phyloP scores from a whole-genome alignment of 2,888 invertebrate species.

The Syritta pipiens region DNA sequence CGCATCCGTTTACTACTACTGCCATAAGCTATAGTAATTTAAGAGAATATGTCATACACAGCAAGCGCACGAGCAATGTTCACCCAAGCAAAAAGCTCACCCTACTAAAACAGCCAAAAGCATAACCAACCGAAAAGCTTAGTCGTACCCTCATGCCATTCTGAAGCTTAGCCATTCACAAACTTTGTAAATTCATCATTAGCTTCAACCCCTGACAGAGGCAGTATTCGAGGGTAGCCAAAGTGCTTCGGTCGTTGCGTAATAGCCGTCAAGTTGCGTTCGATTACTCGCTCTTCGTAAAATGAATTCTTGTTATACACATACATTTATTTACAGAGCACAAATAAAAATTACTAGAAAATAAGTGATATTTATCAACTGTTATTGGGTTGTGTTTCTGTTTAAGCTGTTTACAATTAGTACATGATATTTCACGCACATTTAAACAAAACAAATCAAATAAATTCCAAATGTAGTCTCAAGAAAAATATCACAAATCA shows the following conservation, averaged over 20 bases:
- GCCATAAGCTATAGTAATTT: not conserved
- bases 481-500: too few species aligned
- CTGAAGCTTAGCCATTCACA: slow-evolving; percentile 37
- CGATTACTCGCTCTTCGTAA: not conserved
- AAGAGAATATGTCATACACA: not conserved
- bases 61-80: slow-evolving; percentile 34
- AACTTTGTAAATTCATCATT: slow-evolving; percentile 30
- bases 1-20: slow-evolving; percentile 1
- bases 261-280: slow-evolving; percentile 3
- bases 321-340: not conserved
- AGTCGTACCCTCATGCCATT: slow-evolving; percentile 12
- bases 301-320: not conserved
- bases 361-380: too few species aligned
- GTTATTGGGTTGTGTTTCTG: too few species aligned
- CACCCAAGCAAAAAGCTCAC: slow-evolving; percentile 38
- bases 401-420: too few species aligned
- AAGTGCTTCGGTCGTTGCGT: slow-evolving; percentile 46
- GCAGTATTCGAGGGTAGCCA: slow-evolving; percentile 52
- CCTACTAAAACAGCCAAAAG: slow-evolving; percentile 7
- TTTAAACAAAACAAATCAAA: not conserved
- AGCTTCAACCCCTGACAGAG: slow-evolving; percentile 28
- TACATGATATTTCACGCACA: too few species aligned
- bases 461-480: not conserved
- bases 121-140: slow-evolving; percentile 11
- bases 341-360: not conserved